Conservation (phyloP, 2,888 invertebrate species). For the Hedya salicella region DNA sequence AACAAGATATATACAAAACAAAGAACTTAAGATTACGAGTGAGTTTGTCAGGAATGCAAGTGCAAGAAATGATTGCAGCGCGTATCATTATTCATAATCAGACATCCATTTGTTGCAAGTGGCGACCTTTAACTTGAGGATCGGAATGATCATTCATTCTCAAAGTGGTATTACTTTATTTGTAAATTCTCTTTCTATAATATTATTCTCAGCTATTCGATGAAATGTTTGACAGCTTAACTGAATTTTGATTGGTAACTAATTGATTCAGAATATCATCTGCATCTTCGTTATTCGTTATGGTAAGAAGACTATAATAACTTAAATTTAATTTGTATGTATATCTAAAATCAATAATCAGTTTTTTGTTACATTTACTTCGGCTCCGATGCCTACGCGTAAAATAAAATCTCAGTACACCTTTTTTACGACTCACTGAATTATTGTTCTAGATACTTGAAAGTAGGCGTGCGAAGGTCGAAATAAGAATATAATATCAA, state of each 20-base stretch:
- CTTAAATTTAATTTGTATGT: neutral
- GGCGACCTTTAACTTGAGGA: constrained; percentile 39
- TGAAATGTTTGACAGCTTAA: constrained; percentile 13
- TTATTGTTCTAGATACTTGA: constrained; percentile 54
- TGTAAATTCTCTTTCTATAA: constrained; percentile 14
- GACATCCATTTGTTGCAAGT: constrained; percentile 40
- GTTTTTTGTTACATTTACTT: constrained; percentile 2
- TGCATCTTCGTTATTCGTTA: constrained; percentile 4
- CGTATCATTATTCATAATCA: constrained; percentile 50
- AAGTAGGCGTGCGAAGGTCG: constrained; percentile 52
- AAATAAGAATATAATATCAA: constrained; percentile 48
- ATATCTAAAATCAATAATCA: no score
- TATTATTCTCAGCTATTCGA: neutral
- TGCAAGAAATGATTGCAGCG: constrained; percentile 40
- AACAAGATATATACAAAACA: constrained; percentile 37
- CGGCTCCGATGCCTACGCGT: constrained; percentile 14
- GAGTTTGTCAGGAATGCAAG: constrained; percentile 41
- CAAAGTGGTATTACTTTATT: constrained; percentile 20
- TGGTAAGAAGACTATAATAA: neutral
- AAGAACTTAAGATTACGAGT: constrained; percentile 36
- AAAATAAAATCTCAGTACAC: constrained; percentile 9
- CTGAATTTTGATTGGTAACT: neutral
- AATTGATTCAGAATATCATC: constrained; percentile 24
- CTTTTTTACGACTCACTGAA: constrained; percentile 28
- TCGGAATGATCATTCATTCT: constrained; percentile 32